phyloP scores from a whole-genome alignment of 2,113 vertebrate species.

The Ascaphus truei region DNA sequence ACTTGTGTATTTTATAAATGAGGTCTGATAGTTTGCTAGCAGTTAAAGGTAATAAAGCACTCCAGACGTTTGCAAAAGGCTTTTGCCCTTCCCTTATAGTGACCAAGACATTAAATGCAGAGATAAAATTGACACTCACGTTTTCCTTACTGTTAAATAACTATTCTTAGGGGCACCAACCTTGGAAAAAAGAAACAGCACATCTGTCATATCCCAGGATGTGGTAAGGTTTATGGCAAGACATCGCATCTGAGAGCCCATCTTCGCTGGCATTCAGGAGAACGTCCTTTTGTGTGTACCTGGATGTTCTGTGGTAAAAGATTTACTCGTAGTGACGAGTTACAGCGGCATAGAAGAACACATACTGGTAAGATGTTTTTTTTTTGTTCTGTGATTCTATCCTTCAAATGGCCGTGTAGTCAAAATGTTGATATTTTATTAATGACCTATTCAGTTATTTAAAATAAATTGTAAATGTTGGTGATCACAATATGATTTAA shows the following conservation, averaged over 20 bases:
- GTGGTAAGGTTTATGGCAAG: conserved; percentile 97
- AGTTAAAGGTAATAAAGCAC: no score
- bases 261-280: conserved; percentile 97
- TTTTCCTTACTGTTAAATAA: no score
- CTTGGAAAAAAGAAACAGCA: conserved; percentile 97
- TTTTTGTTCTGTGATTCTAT: no score
- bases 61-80: no score
- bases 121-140: no score
- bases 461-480: conserved; percentile 5
- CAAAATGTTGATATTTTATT: no score
- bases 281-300: conserved; percentile 94
- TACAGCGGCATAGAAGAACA: conserved; percentile 95
- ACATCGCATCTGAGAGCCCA: conserved; percentile 97
- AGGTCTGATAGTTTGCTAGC: no score
- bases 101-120: no score
- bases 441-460: no score
- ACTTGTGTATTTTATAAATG: no score
- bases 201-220: conserved; percentile 95
- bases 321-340: conserved; percentile 96
- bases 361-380: conserved; percentile 84
- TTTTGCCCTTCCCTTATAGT: no score
- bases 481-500: not conserved
- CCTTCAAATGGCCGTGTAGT: no score
- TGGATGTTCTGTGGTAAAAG: conserved; percentile 99
- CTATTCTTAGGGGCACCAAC: conserved; percentile 85